Conservation (phyloP, 2,113 vertebrate species). For the Phylloscopus whistleri region DNA sequence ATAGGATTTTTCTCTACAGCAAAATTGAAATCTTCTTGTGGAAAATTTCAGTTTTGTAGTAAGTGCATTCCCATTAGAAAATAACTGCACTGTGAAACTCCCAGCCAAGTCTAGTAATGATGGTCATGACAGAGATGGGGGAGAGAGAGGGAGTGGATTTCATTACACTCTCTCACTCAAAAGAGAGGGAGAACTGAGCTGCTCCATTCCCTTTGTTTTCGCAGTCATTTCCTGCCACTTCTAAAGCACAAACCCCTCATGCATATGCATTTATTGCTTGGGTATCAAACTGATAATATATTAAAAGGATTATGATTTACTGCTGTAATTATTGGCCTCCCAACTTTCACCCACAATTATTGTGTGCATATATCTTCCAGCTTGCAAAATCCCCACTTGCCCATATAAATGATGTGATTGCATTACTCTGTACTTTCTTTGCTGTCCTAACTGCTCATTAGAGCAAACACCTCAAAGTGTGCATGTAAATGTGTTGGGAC, state of each 20-base stretch:
- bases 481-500: neutral
- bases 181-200: neutral
- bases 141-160: neutral
- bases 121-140: neutral
- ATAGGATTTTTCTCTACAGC: neutral
- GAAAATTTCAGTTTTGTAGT: constrained; percentile 38
- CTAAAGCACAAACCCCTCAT: constrained; percentile 4
- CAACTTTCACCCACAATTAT: constrained; percentile 55
- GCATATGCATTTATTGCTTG: constrained; percentile 9
- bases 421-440: constrained; percentile 23
- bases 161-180: neutral
- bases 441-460: constrained; percentile 21
- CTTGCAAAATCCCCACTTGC: constrained; percentile 32
- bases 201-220: constrained; percentile 29
- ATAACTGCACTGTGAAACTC: neutral
- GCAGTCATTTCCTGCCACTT: neutral
- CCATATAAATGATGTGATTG: constrained; percentile 20
- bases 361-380: constrained; percentile 18
- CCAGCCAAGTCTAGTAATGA: neutral
- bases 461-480: constrained; percentile 41
- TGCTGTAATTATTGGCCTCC: constrained; percentile 39
- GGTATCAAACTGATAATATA: constrained; percentile 52
- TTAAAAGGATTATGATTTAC: constrained; percentile 63
- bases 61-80: constrained; percentile 26
- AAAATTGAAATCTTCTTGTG: constrained; percentile 44